These are phyloP conservation scores for Caradrina clavipalpis DNA, from an alignment of 2,888 invertebrate species.

Conservation along the genomic window DNA sequence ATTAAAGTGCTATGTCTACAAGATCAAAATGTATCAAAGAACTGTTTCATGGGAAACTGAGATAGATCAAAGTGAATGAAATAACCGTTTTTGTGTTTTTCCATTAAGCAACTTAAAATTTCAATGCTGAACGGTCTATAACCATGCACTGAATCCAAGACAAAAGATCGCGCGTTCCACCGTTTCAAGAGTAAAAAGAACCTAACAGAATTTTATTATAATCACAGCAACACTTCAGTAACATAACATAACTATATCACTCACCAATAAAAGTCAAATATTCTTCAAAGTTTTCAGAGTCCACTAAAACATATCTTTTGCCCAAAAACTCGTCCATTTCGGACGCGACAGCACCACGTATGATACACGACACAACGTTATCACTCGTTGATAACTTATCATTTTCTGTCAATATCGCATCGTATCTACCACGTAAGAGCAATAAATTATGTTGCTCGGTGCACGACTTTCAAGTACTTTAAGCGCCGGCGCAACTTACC, in stretches of 20 bases:
- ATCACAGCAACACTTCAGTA: neutral
- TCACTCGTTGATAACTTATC: conserved; percentile 55
- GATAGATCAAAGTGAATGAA: no score
- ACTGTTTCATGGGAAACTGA: no score
- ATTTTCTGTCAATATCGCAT: conserved; percentile 7
- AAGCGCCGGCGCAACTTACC: neutral
- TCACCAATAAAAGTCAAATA: conserved; percentile 73
- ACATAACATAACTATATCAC: conserved; percentile 34
- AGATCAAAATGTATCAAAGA: no score
- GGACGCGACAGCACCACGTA: conserved; percentile 12
- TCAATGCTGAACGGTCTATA: no score
- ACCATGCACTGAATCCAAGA: no score
- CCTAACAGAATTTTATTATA: neutral
- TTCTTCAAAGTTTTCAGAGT: conserved; percentile 73
- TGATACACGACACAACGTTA: conserved; percentile 16
- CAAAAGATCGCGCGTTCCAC: no score
- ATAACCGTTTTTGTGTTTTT: no score
- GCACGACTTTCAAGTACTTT: neutral
- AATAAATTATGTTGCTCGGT: neutral
- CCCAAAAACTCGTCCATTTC: conserved; percentile 82
- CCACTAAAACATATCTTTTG: conserved; percentile 68
- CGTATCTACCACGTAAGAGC: conserved; percentile 12
- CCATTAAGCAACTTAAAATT: no score
- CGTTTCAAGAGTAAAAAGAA: no score
- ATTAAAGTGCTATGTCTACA: no score